phyloP scores from a whole-genome alignment of 2,888 invertebrate genomes.

The Platycnemis pennipes region DNA sequence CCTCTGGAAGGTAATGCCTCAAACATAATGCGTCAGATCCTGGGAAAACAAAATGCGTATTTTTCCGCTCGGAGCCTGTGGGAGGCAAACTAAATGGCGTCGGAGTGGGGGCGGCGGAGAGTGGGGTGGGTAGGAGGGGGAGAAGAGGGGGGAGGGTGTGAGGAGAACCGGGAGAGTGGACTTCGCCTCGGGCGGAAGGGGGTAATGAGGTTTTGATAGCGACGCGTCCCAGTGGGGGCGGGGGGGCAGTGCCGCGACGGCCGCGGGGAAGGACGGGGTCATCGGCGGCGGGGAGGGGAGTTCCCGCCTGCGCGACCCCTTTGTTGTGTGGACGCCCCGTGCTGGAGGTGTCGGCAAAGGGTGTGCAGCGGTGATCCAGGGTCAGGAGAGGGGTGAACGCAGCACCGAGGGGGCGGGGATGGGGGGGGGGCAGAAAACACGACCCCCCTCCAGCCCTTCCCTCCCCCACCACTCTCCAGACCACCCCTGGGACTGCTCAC shows the following conservation, averaged over 20 bases:
- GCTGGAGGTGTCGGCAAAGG: too few relatives aligned
- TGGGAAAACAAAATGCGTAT: background rate
- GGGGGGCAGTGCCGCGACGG: background rate
- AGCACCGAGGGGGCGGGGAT: background rate
- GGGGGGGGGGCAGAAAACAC: background rate
- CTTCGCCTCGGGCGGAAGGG: background rate
- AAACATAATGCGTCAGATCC: background rate
- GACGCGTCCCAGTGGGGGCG: background rate
- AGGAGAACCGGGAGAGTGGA: background rate
- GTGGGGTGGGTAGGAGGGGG: background rate
- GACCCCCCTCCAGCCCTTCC: too few relatives aligned
- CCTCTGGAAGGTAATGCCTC: background rate
- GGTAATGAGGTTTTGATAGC: conserved; percentile 31
- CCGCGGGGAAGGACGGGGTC: background rate
- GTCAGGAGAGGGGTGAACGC: too few relatives aligned
- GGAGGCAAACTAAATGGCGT: background rate
- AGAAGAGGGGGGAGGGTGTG: background rate
- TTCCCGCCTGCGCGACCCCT: too few relatives aligned
- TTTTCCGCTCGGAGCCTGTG: background rate
- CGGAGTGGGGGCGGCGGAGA: background rate
- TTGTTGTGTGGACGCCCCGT: too few relatives aligned
- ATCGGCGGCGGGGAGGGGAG: background rate
- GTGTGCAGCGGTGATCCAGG: too few relatives aligned
- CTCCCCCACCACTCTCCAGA: too few relatives aligned
- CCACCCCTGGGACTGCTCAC: too few relatives aligned